Conservation (phyloP, 2,113 vertebrate species). For the Oxyruncus cristatus region DNA sequence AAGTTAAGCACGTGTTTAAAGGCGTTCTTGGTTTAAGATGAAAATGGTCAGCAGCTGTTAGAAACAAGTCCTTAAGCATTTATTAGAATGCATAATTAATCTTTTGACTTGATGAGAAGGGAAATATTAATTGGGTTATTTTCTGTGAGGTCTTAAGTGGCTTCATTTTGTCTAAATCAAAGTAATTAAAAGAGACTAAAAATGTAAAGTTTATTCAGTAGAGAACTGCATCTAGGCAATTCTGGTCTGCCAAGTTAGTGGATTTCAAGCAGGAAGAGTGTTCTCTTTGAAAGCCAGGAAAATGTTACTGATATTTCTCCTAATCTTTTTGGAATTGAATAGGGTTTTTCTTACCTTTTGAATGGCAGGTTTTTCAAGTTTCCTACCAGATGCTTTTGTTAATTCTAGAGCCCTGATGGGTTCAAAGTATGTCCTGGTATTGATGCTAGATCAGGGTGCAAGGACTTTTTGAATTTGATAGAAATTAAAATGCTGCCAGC, state of each 20-base stretch:
- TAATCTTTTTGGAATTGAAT: neutral
- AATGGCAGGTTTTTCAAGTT: neutral
- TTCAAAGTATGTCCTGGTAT: neutral
- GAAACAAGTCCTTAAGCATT: slow-evolving; percentile 41
- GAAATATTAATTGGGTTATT: slow-evolving; percentile 57
- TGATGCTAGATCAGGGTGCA: neutral
- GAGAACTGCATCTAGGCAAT: neutral
- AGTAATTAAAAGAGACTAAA: slow-evolving; percentile 60
- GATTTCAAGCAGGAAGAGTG: neutral
- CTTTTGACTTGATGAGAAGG: slow-evolving; percentile 26
- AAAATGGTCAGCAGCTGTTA: slow-evolving; percentile 48
- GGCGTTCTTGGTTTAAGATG: neutral
- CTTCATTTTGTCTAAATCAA: slow-evolving; percentile 56
- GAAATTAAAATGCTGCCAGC: neutral
- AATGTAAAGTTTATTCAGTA: slow-evolving; percentile 36
- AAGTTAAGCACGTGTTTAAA: slow-evolving; percentile 15
- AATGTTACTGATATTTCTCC: neutral
- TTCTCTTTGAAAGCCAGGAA: neutral
- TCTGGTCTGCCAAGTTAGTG: neutral
- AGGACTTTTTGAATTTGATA: neutral
- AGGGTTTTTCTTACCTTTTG: neutral
- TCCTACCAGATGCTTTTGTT: neutral
- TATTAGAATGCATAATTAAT: slow-evolving; percentile 55
- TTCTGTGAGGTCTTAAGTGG: slow-evolving; percentile 40
- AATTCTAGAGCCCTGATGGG: neutral